phyloP scores from a whole-genome alignment of 2,113 vertebrate species.

The Semnopithecus entellus region DNA sequence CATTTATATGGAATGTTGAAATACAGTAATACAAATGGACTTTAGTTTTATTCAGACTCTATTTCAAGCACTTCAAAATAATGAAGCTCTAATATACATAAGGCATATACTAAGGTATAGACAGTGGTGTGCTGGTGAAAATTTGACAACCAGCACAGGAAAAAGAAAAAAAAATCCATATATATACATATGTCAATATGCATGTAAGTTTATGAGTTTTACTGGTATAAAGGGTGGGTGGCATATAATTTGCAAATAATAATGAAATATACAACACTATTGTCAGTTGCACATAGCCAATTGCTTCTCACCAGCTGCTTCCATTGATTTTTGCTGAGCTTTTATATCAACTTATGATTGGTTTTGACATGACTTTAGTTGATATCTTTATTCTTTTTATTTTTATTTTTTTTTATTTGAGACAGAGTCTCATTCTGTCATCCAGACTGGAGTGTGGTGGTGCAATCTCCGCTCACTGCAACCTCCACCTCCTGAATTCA shows the following conservation, averaged over 20 bases:
- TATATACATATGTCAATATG: not conserved
- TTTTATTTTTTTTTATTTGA: not conserved
- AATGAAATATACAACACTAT: not conserved
- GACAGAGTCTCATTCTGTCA: not conserved
- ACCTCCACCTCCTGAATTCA: not conserved
- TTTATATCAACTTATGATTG: not conserved
- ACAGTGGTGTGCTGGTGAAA: not conserved
- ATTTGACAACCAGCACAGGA: not conserved
- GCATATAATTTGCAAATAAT: not conserved
- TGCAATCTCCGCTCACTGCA: not conserved
- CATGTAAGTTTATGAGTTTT: not conserved
- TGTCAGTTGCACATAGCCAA: not conserved
- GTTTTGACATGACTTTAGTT: not conserved
- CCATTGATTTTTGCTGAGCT: not conserved
- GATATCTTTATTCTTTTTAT: not conserved
- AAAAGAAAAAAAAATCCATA: not conserved
- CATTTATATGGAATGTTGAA: constrained; percentile 13
- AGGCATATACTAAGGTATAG: not conserved
- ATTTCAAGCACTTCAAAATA: constrained; percentile 38
- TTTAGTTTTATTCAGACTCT: constrained; percentile 13
- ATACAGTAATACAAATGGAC: not conserved
- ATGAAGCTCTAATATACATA: not conserved
- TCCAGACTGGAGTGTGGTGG: not conserved
- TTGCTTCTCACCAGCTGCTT: not conserved
- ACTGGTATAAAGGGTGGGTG: not conserved